Conservation (phyloP, 2,797 vertebrate species). For the Chanos chanos region DNA sequence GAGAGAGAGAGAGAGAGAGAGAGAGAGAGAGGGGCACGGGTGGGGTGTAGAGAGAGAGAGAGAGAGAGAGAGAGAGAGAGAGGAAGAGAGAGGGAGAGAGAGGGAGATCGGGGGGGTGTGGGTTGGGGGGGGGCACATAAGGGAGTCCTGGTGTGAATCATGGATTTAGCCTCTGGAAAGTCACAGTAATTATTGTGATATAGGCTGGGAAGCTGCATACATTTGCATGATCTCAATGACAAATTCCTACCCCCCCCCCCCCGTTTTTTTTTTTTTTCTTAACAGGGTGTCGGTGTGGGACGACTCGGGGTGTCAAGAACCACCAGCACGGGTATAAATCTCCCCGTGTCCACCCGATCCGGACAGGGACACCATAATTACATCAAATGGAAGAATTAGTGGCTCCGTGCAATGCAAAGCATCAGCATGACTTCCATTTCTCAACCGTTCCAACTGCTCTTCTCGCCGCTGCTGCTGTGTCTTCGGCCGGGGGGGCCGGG, state of each 20-base stretch:
- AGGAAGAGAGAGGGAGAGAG: neutral
- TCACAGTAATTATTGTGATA: slow-evolving; percentile 51
- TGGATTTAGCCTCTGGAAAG: slow-evolving; percentile 35
- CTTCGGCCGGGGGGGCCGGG: too few species aligned
- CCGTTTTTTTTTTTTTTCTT: too few species aligned
- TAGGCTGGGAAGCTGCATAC: slow-evolving; percentile 43
- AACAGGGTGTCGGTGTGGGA: too few species aligned
- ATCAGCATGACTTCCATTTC: slow-evolving; percentile 54
- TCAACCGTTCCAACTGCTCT: slow-evolving; percentile 42
- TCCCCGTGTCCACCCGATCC: slow-evolving; percentile 51
- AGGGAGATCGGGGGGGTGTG: slow-evolving; percentile 36
- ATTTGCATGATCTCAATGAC: slow-evolving; percentile 54
- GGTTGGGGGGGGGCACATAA: slow-evolving; percentile 14
- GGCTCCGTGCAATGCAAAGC: slow-evolving; percentile 61
- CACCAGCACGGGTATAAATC: slow-evolving; percentile 60
- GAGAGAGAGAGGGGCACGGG: too few species aligned
- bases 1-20: too few species aligned
- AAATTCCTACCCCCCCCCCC: slow-evolving; percentile 31
- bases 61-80: too few species aligned
- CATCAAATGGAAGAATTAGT: slow-evolving; percentile 74
- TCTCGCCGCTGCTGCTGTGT: slow-evolving; percentile 17
- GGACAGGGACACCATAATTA: slow-evolving; percentile 65
- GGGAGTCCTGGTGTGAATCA: slow-evolving; percentile 57
- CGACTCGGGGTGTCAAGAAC: slow-evolving; percentile 26
- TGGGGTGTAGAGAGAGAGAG: too few species aligned